A percentile compares a stretch with the other conserved stretches of the same genome.
Evolutionary conservation across 2,888 invertebrate species (phyloP).

Genomic region (Ophonus ardosiacus): DNA sequence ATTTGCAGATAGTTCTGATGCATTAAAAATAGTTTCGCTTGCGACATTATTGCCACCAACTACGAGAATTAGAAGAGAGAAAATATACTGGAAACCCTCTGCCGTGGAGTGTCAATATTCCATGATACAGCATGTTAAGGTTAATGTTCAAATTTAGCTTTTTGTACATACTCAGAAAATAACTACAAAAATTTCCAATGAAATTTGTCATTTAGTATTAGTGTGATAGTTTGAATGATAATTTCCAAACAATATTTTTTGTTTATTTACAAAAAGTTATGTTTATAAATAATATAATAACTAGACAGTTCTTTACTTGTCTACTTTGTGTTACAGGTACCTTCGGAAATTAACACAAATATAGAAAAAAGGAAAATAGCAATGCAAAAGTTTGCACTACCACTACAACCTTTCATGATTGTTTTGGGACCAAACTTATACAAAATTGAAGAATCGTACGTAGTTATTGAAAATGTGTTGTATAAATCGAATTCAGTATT

Average conservation of each 20-base stretch:
- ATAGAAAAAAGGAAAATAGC: slow-evolving; percentile 35
- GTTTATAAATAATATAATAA: no score
- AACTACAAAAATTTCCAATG: no score
- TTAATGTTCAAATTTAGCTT: neutral
- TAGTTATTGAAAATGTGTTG: slow-evolving; percentile 45
- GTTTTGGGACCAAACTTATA: slow-evolving; percentile 20
- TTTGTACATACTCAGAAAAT: no score
- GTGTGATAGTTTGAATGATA: no score
- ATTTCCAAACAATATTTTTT: no score
- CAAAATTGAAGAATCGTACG: slow-evolving; percentile 44
- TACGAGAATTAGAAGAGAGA: slow-evolving; percentile 24
- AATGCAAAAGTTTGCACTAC: slow-evolving; percentile 15
- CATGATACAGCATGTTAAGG: slow-evolving; percentile 56
- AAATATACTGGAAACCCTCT: slow-evolving; percentile 61
- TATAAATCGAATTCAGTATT: slow-evolving; percentile 47
- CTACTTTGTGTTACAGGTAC: slow-evolving; percentile 33
- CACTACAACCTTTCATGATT: slow-evolving; percentile 47
- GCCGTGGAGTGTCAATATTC: slow-evolving; percentile 56
- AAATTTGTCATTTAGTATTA: no score
- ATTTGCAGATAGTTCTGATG: slow-evolving; percentile 47
- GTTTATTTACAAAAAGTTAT: no score
- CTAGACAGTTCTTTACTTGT: neutral
- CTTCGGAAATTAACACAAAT: slow-evolving; percentile 39
- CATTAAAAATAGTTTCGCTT: slow-evolving; percentile 42
- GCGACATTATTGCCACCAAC: slow-evolving; percentile 58